These are phyloP conservation scores for Phaenicophaeus curvirostris DNA, from an alignment of 2,797 vertebrate species.

Conservation along the genomic window DNA sequence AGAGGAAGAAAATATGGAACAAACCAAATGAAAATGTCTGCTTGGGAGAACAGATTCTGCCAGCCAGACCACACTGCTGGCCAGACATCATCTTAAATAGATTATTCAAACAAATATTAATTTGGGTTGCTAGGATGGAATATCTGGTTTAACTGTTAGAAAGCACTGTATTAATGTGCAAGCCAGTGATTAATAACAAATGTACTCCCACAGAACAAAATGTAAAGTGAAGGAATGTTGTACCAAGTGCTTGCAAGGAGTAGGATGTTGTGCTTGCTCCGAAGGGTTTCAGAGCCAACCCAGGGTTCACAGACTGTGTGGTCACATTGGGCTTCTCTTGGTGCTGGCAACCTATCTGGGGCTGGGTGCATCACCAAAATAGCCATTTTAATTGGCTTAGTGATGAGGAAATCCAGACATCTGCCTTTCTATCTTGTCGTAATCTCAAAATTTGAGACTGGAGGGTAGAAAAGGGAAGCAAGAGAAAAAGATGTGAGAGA, in stretches of 20 bases:
- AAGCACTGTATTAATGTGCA: constrained; percentile 48
- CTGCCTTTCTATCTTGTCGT: neutral
- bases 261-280: constrained; percentile 39
- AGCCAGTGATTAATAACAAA: constrained; percentile 70
- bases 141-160: constrained; percentile 71
- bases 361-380: neutral
- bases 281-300: neutral
- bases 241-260: neutral
- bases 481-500: neutral
- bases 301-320: constrained; percentile 18
- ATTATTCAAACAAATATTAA: constrained; percentile 80
- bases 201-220: constrained; percentile 61
- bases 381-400: constrained; percentile 14
- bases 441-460: neutral
- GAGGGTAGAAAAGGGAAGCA: neutral
- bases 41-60: constrained; percentile 46
- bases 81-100: constrained; percentile 66
- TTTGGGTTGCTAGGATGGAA: constrained; percentile 76
- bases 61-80: constrained; percentile 75
- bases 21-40: constrained; percentile 49
- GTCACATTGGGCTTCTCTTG: neutral
- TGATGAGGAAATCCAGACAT: neutral
- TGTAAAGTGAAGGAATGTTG: constrained; percentile 39
- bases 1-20: constrained; percentile 53
- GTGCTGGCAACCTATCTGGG: neutral